phyloP scores from a whole-genome alignment of 2,888 invertebrate genomes.

The Sinhomidia bicolor region DNA sequence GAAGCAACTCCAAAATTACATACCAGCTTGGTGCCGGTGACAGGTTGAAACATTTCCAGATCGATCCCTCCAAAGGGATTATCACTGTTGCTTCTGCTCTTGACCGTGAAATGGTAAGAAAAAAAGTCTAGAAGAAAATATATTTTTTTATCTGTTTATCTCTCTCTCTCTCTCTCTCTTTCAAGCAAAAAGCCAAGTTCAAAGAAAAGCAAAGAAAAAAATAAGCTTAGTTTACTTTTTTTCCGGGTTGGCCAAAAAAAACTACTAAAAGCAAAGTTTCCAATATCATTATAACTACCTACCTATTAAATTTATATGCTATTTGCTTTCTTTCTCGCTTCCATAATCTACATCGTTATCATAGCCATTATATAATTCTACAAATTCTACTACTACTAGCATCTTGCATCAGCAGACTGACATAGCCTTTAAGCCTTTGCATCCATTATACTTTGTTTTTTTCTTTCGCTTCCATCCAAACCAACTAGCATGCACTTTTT shows the following conservation, averaged over 20 bases:
- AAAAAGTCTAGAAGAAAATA: neutral
- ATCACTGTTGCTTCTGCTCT: slow-evolving; percentile 88
- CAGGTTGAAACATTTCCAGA: slow-evolving; percentile 88
- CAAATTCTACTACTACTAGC: neutral
- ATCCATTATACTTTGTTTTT: neutral
- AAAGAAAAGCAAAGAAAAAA: neutral
- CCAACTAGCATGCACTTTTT: neutral
- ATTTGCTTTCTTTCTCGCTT: neutral
- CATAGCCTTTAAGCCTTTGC: neutral
- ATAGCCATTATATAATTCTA: too few species aligned
- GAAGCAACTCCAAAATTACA: slow-evolving; percentile 89
- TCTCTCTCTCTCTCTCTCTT: neutral
- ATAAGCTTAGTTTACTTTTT: neutral
- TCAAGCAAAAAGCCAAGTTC: neutral
- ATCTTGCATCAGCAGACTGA: too few species aligned
- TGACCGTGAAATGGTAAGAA: slow-evolving; percentile 90
- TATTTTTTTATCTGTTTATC: neutral
- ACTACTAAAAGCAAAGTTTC: slow-evolving; percentile 33
- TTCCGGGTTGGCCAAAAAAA: neutral
- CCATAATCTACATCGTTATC: neutral
- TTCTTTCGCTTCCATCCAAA: neutral
- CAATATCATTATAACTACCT: neutral
- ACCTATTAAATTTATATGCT: too few species aligned
- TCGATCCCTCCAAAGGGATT: slow-evolving; percentile 90
- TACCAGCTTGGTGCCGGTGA: slow-evolving; percentile 91